Evolutionary conservation across 2,888 invertebrate genomes (phyloP).

Genomic region (Agonopterix alstromeriana): DNA sequence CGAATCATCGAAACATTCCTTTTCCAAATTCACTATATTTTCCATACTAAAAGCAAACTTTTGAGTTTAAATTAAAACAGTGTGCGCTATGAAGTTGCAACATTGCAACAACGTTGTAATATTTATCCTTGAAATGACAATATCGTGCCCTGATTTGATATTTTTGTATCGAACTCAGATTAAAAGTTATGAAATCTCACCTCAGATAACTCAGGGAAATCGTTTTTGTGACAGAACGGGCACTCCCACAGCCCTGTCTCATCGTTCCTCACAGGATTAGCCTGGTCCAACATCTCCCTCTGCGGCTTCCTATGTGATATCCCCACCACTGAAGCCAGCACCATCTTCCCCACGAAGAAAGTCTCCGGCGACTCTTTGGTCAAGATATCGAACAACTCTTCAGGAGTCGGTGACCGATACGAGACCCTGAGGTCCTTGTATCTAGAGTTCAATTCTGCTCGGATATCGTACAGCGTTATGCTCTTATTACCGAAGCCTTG

Average conservation of each 20-base stretch:
- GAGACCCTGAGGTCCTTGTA: constrained; percentile 92
- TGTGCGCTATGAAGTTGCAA: too few species aligned
- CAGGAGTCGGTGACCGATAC: constrained; percentile 87
- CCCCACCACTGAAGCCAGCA: constrained; percentile 87
- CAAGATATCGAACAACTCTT: constrained; percentile 95
- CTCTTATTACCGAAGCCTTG: constrained; percentile 93
- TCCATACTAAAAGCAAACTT: too few species aligned
- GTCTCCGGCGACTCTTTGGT: constrained; percentile 97
- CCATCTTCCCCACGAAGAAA: constrained; percentile 92
- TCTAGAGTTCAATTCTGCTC: constrained; percentile 94
- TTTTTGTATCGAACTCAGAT: too few species aligned
- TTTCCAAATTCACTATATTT: too few species aligned
- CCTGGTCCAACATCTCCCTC: constrained; percentile 95
- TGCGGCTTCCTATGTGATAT: constrained; percentile 93
- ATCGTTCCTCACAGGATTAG: constrained; percentile 96
- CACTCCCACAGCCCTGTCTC: constrained; percentile 98
- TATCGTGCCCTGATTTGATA: too few species aligned
- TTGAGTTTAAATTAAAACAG: too few species aligned
- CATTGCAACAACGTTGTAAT: too few species aligned
- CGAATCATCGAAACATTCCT: too few species aligned
- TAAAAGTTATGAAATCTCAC: constrained; percentile 30
- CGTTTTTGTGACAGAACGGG: constrained; percentile 96
- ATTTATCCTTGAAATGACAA: too few species aligned
- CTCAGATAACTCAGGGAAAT: constrained; percentile 96
- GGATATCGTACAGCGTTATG: constrained; percentile 97